phyloP scores from a whole-genome alignment of 2,797 vertebrate species.

The Lacerta agilis region DNA sequence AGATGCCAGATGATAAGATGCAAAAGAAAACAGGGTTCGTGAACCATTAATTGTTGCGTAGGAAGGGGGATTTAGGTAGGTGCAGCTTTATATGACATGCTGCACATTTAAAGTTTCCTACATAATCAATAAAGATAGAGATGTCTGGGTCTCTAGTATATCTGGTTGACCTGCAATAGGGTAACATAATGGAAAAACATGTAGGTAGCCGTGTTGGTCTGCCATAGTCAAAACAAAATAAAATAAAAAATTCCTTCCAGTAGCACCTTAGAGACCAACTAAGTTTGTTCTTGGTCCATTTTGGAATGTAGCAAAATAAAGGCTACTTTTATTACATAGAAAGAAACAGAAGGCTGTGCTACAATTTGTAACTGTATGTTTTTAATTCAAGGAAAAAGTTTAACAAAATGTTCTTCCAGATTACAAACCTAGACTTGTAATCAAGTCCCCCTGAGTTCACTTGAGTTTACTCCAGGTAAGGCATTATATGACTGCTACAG shows the following conservation, averaged over 20 bases:
- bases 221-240: too few relatives aligned
- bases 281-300: not conserved
- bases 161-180: constrained; percentile 14
- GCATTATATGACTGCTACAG: not conserved
- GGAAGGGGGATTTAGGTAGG: not conserved
- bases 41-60: not conserved
- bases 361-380: constrained; percentile 43
- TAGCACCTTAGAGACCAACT: too few relatives aligned
- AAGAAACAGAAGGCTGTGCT: not conserved
- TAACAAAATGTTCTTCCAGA: constrained; percentile 61
- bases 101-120: not conserved
- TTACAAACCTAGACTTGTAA: constrained; percentile 56
- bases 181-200: constrained; percentile 33
- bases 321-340: constrained; percentile 12
- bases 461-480: not conserved
- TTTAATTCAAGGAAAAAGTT: constrained; percentile 60
- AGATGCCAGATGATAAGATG: not conserved
- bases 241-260: too few relatives aligned
- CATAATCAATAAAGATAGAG: not conserved
- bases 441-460: not conserved
- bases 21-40: not conserved
- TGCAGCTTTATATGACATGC: not conserved
- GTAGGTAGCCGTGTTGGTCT: too few relatives aligned
- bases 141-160: constrained; percentile 34
- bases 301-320: not conserved